Conservation (phyloP, 2,888 invertebrate species). For the Metacarcinus magister region DNA sequence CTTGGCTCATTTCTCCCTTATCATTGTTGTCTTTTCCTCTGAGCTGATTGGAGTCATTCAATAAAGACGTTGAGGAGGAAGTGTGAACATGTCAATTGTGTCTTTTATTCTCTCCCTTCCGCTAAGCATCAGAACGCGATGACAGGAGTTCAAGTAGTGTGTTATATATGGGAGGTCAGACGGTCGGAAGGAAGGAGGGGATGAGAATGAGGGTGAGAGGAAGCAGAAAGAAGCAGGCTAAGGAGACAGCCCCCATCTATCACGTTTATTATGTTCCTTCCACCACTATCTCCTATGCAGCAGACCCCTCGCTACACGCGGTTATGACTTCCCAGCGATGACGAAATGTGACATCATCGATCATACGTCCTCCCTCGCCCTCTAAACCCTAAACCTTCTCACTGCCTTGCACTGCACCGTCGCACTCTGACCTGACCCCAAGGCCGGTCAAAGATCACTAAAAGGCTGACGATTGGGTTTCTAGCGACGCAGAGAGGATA, state of each 20-base stretch:
- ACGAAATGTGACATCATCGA: slow-evolving; percentile 62
- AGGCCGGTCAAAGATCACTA: neutral
- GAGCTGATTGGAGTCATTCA: slow-evolving; percentile 18
- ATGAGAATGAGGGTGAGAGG: neutral
- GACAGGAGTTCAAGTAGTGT: neutral
- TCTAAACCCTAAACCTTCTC: neutral
- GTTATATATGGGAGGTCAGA: neutral
- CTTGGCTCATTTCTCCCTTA: slow-evolving; percentile 65
- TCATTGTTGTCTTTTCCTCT: slow-evolving; percentile 55
- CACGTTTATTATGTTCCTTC: slow-evolving; percentile 46
- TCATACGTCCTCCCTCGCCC: slow-evolving; percentile 38
- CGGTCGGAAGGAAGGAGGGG: neutral
- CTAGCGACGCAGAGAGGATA: neutral
- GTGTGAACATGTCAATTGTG: neutral
- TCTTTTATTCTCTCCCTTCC: neutral
- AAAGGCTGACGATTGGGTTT: neutral
- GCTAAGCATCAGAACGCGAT: neutral
- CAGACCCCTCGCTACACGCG: slow-evolving; percentile 11
- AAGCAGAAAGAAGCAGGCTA: neutral
- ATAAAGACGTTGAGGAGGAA: neutral
- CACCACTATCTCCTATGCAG: slow-evolving; percentile 1
- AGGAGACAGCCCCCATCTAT: slow-evolving; percentile 33
- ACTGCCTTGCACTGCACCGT: neutral
- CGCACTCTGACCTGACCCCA: slow-evolving; percentile 4
- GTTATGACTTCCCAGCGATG: slow-evolving; percentile 63